Evolutionary conservation across 2,888 invertebrate genomes (phyloP), one percentile per base, ranked within the genome.

Genomic region (Drosophila antonietae): DNA sequence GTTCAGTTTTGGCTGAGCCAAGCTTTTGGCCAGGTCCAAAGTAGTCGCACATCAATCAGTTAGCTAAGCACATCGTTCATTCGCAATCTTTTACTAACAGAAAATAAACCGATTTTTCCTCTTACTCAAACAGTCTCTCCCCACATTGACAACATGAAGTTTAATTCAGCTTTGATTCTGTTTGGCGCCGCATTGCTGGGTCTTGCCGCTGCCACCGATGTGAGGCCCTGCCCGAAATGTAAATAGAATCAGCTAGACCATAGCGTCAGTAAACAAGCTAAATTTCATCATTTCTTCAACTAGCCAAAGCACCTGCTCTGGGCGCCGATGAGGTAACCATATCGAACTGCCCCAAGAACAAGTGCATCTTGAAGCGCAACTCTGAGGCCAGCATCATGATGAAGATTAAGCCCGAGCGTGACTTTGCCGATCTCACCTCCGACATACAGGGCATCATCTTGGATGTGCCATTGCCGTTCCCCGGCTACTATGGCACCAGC

Each of bases 401-500:
- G 67, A 94, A 93, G 74, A 94, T 97, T 66, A 94, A 90, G 39
- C 94, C 96, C 63, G 94, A 94, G 0, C 90, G 91, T 15, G 95
- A 96, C 73, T 86, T 95, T n/a, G 63, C 89, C 0, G 91, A 91
- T 0, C 60, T 97, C 52, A 94, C 60, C 51, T 96, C 95, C 68
- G 90, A 93, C 10, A 96, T 97, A 8, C 92, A 91, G 71, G 97
- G 96, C 0, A 92, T 93, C 0, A 93, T 97, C 20, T 89, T 94
- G 3, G 95, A 95, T 0, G 89, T 96, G 0, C 93, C 94, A 0
- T 87, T 97, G 58, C 97, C 97, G 0, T 97, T 97, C 90, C 89
- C 96, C 12, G 97, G 97, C 10, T 96, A 96, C 15, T 96, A 97
- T 90, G 95, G 95, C 14, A 93, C 93, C 31, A 94, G 94, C 58